Evolutionary conservation across 1,140 invertebrate species (phyloP), one percentile per base, ranked within the genome.

Genomic region (Grapholita molesta): DNA sequence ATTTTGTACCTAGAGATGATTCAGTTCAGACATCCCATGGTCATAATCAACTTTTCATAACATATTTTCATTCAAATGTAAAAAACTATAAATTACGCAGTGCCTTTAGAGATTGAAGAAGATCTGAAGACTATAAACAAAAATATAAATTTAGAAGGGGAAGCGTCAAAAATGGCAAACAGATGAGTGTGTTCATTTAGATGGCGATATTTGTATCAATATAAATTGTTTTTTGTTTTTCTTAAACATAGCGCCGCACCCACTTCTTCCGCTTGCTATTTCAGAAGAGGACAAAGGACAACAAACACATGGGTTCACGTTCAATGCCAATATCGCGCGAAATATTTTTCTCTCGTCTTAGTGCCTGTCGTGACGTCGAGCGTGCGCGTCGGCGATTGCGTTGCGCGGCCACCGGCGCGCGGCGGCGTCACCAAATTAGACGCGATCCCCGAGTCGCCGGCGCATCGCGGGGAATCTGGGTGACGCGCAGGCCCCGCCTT

Each of bases 371-470:
- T 33, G 24, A 64, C 67, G 33, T 33, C 33, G 53, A 42, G 48
- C 35, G 61, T 25, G 70, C 52, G 70, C 69, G 52, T 52, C 48
- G 25, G 23, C 72, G 57, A 77, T 80, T 76, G 78, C 76, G 82
- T 82, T 66, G 72, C 15, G 15, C n/a, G 28, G 35, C 35, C 76
- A 66, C 70, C 71, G 73, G 67, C 67, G 12, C 57, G 73, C 64
- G 61, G 12, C 57, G 68, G 76, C 87, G 88, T 90, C 88, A 90
- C 88, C 85, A 87, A 88, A 86, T 88, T 90, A 88, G 88, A 88
- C 75, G 82, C 83, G 84, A 84, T 80, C 32, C 66, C 66, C 65
- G 66, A 48, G 71, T 67, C 71, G 70, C 69, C 70, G 67, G 69
- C 71, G 71, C 72, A 73, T 64, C 53, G 68, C 61, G 68, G 70